Percentiles rank a stretch among this genome's conserved stretches.
phyloP scores from a whole-genome alignment of 2,797 vertebrate species.

The Eulemur albifrons region DNA sequence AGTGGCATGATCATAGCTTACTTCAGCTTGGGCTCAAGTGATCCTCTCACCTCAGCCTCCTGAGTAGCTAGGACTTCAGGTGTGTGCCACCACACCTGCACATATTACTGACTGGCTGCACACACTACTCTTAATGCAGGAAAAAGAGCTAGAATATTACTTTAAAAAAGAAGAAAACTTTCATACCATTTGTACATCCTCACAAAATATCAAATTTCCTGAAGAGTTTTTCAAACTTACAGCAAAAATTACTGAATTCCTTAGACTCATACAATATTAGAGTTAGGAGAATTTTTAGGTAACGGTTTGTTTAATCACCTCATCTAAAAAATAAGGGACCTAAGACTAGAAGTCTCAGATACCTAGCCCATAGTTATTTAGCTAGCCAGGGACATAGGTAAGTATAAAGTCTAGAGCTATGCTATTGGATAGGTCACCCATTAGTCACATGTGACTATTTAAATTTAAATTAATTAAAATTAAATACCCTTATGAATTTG shows the following conservation, averaged over 20 bases:
- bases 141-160: neutral
- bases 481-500: neutral
- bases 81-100: too few species aligned
- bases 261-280: neutral
- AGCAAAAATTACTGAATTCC: neutral
- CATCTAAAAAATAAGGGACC: neutral
- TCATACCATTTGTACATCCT: neutral
- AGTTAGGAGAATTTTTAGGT: neutral
- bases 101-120: neutral
- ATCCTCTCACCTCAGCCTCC: too few species aligned
- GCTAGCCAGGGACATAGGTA: neutral
- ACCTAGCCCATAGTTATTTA: neutral
- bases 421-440: neutral
- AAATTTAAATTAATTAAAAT: neutral
- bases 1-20: too few species aligned
- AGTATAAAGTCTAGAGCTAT: neutral
- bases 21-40: too few species aligned
- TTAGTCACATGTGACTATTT: neutral
- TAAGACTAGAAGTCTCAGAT: neutral
- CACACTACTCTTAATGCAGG: neutral
- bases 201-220: neutral
- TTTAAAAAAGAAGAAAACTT: neutral
- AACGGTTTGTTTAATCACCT: neutral
- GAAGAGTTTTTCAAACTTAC: neutral
- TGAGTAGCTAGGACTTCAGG: too few species aligned